Conservation (phyloP, 2,113 vertebrate species). For the Scartelaos histophorus region DNA sequence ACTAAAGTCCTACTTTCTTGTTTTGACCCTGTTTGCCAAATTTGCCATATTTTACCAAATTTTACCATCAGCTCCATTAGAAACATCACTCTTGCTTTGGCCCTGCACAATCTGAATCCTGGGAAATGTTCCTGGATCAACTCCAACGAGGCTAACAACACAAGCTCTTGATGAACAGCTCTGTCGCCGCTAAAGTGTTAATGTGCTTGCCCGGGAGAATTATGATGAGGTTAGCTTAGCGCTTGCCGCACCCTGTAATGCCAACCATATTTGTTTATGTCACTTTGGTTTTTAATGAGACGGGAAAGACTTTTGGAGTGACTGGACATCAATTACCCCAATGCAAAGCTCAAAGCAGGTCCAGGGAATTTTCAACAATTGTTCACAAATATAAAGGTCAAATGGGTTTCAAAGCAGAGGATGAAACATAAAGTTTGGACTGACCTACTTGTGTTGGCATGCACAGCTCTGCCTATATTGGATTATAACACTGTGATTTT, state of each 20-base stretch:
- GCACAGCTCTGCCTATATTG: background rate
- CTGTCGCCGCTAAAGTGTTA: conserved; percentile 55
- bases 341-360: conserved; percentile 20
- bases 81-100: conserved; percentile 23
- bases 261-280: conserved; percentile 58
- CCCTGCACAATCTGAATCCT: conserved; percentile 22
- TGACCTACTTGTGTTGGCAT: background rate
- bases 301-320: conserved; percentile 24
- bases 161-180: conserved; percentile 56
- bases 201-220: conserved; percentile 64
- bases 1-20: background rate
- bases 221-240: conserved; percentile 60
- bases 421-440: conserved; percentile 2
- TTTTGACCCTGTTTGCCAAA: conserved; percentile 6
- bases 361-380: conserved; percentile 10
- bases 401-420: background rate
- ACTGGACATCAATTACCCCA: conserved; percentile 27
- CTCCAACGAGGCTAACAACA: conserved; percentile 46
- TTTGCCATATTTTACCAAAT: conserved; percentile 3
- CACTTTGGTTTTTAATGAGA: conserved; percentile 59
- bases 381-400: conserved; percentile 24
- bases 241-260: conserved; percentile 39
- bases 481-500: background rate
- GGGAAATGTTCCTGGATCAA: conserved; percentile 55
- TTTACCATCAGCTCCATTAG: background rate